phyloP scores from a whole-genome alignment of 2,113 vertebrate genomes.

The Cyanistes caeruleus region DNA sequence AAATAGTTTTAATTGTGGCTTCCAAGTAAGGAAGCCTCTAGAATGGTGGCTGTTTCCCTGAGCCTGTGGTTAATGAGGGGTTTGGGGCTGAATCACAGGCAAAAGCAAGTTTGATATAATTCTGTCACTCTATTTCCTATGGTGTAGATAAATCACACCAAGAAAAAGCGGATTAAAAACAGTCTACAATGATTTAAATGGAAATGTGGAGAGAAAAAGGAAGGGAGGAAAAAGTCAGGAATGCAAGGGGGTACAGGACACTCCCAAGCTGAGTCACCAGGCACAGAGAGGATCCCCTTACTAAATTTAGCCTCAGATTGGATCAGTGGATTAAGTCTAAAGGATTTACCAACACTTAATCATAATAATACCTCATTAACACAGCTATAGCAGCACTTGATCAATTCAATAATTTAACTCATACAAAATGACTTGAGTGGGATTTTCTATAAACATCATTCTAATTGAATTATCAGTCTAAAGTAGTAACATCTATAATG shows the following conservation, averaged over 20 bases:
- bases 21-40: neutral
- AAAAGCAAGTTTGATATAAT: neutral
- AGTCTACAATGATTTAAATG: neutral
- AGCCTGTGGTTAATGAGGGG: neutral
- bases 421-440: neutral
- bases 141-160: neutral
- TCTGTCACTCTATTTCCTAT: neutral
- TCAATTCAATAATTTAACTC: neutral
- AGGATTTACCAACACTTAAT: neutral
- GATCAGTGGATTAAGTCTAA: neutral
- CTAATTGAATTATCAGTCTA: neutral
- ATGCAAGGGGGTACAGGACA: neutral
- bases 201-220: neutral
- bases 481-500: fast-evolving
- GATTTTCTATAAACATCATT: neutral
- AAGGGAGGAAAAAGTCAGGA: neutral
- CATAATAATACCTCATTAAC: neutral
- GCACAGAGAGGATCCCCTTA: neutral
- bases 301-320: neutral
- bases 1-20: conserved; percentile 33
- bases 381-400: neutral
- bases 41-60: neutral
- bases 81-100: neutral
- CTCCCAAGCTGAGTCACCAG: neutral
- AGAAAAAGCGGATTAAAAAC: neutral